These are phyloP conservation scores for Gandaritis pyraliata DNA, from an alignment of 2,888 invertebrate genomes.

Conservation along the genomic window DNA sequence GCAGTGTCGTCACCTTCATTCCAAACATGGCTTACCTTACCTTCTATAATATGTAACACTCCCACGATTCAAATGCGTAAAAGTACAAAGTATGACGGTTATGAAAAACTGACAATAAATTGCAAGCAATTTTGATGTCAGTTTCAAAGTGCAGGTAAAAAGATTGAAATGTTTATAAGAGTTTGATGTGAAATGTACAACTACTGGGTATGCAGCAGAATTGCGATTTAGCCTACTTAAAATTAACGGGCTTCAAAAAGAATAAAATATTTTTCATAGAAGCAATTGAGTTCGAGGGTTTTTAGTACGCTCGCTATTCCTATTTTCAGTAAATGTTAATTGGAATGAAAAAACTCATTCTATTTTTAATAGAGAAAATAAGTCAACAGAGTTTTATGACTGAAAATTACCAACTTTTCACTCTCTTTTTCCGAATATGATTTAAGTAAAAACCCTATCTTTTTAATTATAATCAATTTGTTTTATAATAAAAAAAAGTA, in stretches of 20 bases:
- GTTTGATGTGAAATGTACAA: conserved; percentile 10
- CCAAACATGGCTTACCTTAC: conserved; percentile 47
- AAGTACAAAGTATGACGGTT: conserved; percentile 13
- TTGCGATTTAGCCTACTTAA: neutral
- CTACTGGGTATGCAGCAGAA: neutral
- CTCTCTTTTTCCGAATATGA: too few species aligned
- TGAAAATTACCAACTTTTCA: too few species aligned
- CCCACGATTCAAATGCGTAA: conserved; percentile 47
- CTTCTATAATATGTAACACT: conserved; percentile 43
- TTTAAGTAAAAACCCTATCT: too few species aligned
- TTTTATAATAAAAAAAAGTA: too few species aligned
- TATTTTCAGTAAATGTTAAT: too few species aligned
- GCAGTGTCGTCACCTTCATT: conserved; percentile 53
- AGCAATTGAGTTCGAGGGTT: too few species aligned
- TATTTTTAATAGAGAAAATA: too few species aligned
- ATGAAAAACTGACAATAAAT: conserved; percentile 36
- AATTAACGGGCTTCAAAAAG: neutral
- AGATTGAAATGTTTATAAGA: conserved; percentile 20
- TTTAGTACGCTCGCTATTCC: too few species aligned
- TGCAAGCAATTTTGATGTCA: conserved; percentile 32
- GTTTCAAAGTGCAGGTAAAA: conserved; percentile 27
- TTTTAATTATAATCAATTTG: too few species aligned
- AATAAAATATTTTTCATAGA: neutral
- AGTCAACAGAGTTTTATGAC: too few species aligned
- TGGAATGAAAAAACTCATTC: too few species aligned